Base-by-base conservation (phyloP, 2,797 vertebrate species). In the Steatocranus sp. region DNA sequence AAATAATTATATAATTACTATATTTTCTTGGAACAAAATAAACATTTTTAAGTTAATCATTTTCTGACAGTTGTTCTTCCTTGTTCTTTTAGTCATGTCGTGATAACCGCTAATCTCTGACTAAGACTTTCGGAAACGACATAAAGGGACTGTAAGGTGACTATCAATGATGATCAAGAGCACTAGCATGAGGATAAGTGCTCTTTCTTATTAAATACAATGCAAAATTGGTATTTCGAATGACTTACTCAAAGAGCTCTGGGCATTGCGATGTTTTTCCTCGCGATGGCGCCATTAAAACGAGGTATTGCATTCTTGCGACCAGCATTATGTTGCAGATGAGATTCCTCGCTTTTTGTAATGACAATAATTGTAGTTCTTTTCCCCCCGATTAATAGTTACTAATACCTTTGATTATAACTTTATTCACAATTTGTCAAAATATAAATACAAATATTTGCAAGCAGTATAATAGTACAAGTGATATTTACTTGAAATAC, bases 221-320 rank as follows among this genome's bases (percentile, higher is more conserved):
- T 12, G 56, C 56, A 61, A 17, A 34, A 30, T 61, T 34, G 34
- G 56, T 11, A n/a, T 61, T 61, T 61, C 10, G 10, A 61, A 34
- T 61, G 56, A 12, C 17, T 61, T 61, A 34, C 30, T 61, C 10
- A 61, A 61, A 61, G 30, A 12, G 30, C 56, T 61, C 30, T 61
- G 56, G 56, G 56, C 30, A 61, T 61, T 61, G 20, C 3, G 4
- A 1, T 2, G 6, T 20, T 46, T 1, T 3, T 63, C 80, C 92
- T 34, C 79, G 51, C 87, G 93, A 89, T 84, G 86, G 82, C 82
- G 86, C 68, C 50, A 83, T 70, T 46, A 70, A 70, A 18, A 18
- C 66, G 38, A 46, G 66, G 6, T 46, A 43, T 43, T 43, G 36
- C 38, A 5, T 70, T 70, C 14, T 18, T 43, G 38, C 38, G 20